Evolutionary conservation across 2,113 vertebrate genomes (phyloP).

Genomic region (Rhabdornis inornatus): DNA sequence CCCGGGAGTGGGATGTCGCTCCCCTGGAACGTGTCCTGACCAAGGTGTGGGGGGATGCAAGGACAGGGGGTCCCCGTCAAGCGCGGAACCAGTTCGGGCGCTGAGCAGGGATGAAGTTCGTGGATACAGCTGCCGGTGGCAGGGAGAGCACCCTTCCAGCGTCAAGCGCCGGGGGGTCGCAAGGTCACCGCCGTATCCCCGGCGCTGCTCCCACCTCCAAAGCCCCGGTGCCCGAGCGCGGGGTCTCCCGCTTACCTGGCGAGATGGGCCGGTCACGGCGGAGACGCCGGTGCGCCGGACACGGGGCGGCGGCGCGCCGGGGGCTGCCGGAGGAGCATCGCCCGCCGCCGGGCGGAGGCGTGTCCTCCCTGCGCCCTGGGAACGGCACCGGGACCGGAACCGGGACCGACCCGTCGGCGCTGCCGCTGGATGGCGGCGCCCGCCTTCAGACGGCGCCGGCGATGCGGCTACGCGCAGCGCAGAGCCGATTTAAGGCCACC

Average conservation of each 20-base stretch:
- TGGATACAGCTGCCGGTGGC: not conserved
- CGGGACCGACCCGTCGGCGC: conserved; percentile 1
- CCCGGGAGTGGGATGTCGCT: not conserved
- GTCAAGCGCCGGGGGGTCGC: not conserved
- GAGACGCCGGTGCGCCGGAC: not conserved
- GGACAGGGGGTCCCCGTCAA: not conserved
- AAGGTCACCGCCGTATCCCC: conserved; percentile 7
- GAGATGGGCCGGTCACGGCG: conserved; percentile 2
- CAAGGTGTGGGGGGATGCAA: not conserved
- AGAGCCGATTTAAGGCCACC: conserved; percentile 45
- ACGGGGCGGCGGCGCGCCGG: not conserved
- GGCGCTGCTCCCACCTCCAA: not conserved
- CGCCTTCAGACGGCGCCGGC: conserved; percentile 22
- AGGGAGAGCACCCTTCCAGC: not conserved
- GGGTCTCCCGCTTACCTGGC: conserved; percentile 37
- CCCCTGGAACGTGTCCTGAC: not conserved
- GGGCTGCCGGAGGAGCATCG: not conserved
- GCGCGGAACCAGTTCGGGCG: not conserved
- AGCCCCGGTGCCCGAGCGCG: not conserved
- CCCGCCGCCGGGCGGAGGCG: not conserved
- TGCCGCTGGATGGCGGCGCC: not conserved
- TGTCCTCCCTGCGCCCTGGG: not conserved
- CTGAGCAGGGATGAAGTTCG: not conserved
- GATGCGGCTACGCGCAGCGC: not conserved
- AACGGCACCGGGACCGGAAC: not conserved